Evolutionary conservation across 35 echinoderm and acorn worm genomes (phyloP), one percentile per base, ranked within the genome.

Genomic region (Apostichopus californicus): DNA sequence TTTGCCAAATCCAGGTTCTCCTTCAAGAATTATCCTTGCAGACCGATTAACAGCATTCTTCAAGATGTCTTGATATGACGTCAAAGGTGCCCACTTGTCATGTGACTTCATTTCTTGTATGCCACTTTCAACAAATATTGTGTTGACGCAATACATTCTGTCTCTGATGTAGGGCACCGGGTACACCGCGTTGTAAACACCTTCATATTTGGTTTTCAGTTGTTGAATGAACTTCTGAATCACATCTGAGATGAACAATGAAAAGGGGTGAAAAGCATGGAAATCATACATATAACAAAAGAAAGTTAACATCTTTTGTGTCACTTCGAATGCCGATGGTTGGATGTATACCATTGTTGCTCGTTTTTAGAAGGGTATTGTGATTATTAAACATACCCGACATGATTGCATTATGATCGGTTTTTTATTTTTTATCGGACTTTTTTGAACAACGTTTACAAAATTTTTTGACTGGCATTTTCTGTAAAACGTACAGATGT

Each of bases 121-220:
- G 13, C 81, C 81, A 21, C 81, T 57, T 57, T 56, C 81, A 55
- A 84, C 81, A 14, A 84, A 84, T 10, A 84, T 54, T 17, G 12
- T 84, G 54, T 84, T 34, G 6, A 84, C 57, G 20, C 8, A 84
- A 55, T 56, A 56, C 53, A 55, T 54, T n/a, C 53, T 84, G 34
- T 84, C 53, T 6, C 56, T 13, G 15, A 84, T 56, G 55, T 55
- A 84, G 13, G 81, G 81, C 8, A 84, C 11, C 23, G 81, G 81
- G n/a, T 84, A 54, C 26, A 84, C 81, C 3, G 46, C 56, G 12
- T 84, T 55, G 54, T 84, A 84, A 6, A 54, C 21, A 55, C n/a
- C 54, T 84, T 18, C 53, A 84, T 84, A 84, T 17, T 84, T 84
- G 8, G 10, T 18, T 55, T 84, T 84, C 0, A 84, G 81, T 84